Evolutionary conservation across 1,140 invertebrate genomes (phyloP).

Genomic region (Callitettix versicolor): DNA sequence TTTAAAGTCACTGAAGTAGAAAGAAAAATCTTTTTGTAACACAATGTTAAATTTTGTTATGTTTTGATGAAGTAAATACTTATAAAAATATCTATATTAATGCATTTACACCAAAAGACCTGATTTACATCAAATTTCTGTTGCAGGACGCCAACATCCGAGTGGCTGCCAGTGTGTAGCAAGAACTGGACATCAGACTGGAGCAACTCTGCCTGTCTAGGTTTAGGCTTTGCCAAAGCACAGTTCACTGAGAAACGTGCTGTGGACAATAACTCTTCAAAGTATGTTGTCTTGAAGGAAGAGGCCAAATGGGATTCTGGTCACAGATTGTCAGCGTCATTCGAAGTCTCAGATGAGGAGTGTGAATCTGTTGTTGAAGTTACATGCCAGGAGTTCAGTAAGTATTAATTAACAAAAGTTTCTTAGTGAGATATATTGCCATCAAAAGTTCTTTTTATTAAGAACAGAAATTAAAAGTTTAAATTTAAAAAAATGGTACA

Average conservation of each 20-base stretch:
- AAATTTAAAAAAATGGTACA: too few species aligned
- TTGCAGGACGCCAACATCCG: constrained; percentile 25
- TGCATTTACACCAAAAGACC: too few species aligned
- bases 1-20: too few species aligned
- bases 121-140: too few species aligned
- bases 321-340: constrained; percentile 32
- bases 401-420: constrained; percentile 22
- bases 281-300: constrained; percentile 34
- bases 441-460: too few species aligned
- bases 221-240: constrained; percentile 40
- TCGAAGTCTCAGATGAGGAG: constrained; percentile 31
- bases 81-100: too few species aligned
- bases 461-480: too few species aligned
- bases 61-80: too few species aligned
- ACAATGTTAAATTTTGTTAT: too few species aligned
- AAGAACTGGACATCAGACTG: constrained; percentile 42
- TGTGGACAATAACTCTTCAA: constrained; percentile 2
- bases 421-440: neutral
- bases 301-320: constrained; percentile 26
- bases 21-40: too few species aligned
- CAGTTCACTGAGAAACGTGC: constrained; percentile 22
- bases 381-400: constrained; percentile 45
- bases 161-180: constrained; percentile 39
- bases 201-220: constrained; percentile 42
- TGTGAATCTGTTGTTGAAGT: constrained; percentile 41